phyloP scores from a whole-genome alignment of 1,140 invertebrate species.

The Solenopsis invicta region DNA sequence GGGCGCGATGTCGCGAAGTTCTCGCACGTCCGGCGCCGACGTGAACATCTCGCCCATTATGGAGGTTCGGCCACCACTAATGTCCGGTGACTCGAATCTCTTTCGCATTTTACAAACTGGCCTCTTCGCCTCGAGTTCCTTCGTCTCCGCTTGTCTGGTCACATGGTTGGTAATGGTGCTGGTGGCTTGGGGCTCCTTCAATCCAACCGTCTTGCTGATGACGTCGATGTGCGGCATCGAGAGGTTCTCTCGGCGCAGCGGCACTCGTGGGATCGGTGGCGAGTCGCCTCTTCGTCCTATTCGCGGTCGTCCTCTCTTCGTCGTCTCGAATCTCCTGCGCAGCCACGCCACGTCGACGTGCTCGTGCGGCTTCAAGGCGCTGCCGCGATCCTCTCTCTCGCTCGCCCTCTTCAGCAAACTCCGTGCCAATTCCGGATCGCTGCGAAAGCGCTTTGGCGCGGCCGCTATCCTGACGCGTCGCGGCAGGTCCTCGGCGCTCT shows the following conservation, averaged over 20 bases:
- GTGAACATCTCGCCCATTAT: slow-evolving; percentile 93
- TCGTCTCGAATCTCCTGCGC: slow-evolving; percentile 88
- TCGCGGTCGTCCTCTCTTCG: slow-evolving; percentile 85
- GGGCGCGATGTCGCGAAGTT: slow-evolving; percentile 92
- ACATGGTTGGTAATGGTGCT: slow-evolving; percentile 79
- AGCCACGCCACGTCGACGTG: slow-evolving; percentile 89
- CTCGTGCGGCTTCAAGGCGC: slow-evolving; percentile 86
- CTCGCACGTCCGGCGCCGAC: slow-evolving; percentile 92
- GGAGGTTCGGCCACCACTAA: slow-evolving; percentile 86
- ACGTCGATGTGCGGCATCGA: slow-evolving; percentile 96
- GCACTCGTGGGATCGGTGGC: slow-evolving; percentile 89
- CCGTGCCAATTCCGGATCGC: slow-evolving; percentile 92
- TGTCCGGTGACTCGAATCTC: slow-evolving; percentile 88
- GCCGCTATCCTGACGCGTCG: slow-evolving; percentile 73
- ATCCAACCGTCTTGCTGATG: slow-evolving; percentile 93
- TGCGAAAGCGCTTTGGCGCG: slow-evolving; percentile 89
- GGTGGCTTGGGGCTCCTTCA: slow-evolving; percentile 87
- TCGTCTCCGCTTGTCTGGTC: slow-evolving; percentile 79
- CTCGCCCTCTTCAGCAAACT: slow-evolving; percentile 86
- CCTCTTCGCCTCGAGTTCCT: slow-evolving; percentile 85
- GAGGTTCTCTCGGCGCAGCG: slow-evolving; percentile 90
- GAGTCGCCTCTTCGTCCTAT: slow-evolving; percentile 85
- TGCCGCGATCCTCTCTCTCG: slow-evolving; percentile 78
- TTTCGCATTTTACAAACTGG: slow-evolving; percentile 90
- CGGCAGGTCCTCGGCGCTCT: slow-evolving; percentile 88